These are phyloP conservation scores for Leptopilina myrica DNA, from an alignment of 2,888 invertebrate species.

Conservation along the genomic window DNA sequence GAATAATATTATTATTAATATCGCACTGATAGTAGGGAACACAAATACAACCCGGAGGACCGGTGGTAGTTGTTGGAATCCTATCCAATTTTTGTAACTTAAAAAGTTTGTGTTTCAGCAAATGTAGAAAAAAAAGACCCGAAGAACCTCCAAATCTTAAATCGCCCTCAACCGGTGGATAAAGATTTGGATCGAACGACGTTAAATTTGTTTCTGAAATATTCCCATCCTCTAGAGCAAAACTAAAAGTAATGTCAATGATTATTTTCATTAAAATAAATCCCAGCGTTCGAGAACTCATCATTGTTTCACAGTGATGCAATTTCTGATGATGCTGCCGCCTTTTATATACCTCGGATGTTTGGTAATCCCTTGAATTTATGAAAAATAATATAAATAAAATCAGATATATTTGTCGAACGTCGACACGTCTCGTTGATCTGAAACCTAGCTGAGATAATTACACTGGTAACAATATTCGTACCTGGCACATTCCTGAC, in stretches of 20 bases:
- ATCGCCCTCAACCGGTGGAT: slow-evolving; percentile 16
- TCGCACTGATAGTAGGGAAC: slow-evolving; percentile 88
- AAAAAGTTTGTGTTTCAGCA: slow-evolving; percentile 48
- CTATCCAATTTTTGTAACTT: slow-evolving; percentile 33
- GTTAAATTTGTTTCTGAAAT: neutral
- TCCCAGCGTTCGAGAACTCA: neutral
- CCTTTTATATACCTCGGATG: slow-evolving; percentile 55
- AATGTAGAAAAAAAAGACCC: slow-evolving; percentile 43
- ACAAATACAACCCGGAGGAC: slow-evolving; percentile 80
- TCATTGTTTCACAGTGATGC: neutral
- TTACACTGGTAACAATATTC: slow-evolving; percentile 46
- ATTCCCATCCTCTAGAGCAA: slow-evolving; percentile 1
- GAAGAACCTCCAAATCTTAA: neutral
- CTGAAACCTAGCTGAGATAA: slow-evolving; percentile 53
- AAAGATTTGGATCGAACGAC: slow-evolving; percentile 27
- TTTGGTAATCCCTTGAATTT: slow-evolving; percentile 54
- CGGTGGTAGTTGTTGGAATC: neutral
- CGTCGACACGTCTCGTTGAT: slow-evolving; percentile 55
- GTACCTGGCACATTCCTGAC: neutral
- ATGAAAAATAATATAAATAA: slow-evolving; percentile 47
- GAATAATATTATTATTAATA: slow-evolving; percentile 81
- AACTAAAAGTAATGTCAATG: neutral
- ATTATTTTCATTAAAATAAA: neutral
- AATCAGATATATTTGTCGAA: slow-evolving; percentile 52
- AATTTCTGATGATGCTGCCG: too few species aligned